Conservation (phyloP, 2,113 vertebrate genomes). For the Apeltes quadracus region DNA sequence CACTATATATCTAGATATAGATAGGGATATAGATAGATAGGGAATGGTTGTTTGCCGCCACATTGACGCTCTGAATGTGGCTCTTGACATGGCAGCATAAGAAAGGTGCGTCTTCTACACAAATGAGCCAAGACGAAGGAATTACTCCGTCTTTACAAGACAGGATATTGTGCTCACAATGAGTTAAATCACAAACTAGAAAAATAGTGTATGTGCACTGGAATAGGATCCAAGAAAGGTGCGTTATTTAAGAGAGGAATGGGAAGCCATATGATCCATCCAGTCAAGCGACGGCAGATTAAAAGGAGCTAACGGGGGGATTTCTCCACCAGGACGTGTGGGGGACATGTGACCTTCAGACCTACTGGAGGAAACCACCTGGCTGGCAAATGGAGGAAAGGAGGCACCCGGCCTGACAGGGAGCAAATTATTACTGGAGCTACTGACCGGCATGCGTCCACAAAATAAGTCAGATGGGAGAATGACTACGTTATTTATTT, state of each 20-base stretch:
- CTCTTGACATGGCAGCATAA: no score
- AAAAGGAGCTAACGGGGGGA: not conserved
- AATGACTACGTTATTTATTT: not conserved
- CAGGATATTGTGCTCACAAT: not conserved
- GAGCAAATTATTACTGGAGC: no score
- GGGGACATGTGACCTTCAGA: slow-evolving; percentile 5
- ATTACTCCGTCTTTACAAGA: not conserved
- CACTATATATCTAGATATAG: no score
- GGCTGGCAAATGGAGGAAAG: slow-evolving; percentile 18
- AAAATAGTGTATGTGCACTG: not conserved
- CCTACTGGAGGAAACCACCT: not conserved
- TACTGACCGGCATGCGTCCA: no score
- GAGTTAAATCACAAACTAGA: not conserved
- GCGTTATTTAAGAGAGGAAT: not conserved
- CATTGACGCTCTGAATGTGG: no score
- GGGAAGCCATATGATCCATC: not conserved
- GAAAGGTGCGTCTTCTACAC: not conserved
- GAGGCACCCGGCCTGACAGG: no score
- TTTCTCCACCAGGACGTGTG: slow-evolving; percentile 5
- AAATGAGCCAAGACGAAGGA: not conserved
- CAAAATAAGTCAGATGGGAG: not conserved
- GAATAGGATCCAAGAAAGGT: not conserved
- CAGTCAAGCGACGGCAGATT: not conserved
- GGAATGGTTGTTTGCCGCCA: not conserved
- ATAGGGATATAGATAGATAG: no score